Percentiles rank a stretch among this genome's conserved stretches.
Conservation (phyloP, 2,888 invertebrate genomes). For the Campaea margaritaria region DNA sequence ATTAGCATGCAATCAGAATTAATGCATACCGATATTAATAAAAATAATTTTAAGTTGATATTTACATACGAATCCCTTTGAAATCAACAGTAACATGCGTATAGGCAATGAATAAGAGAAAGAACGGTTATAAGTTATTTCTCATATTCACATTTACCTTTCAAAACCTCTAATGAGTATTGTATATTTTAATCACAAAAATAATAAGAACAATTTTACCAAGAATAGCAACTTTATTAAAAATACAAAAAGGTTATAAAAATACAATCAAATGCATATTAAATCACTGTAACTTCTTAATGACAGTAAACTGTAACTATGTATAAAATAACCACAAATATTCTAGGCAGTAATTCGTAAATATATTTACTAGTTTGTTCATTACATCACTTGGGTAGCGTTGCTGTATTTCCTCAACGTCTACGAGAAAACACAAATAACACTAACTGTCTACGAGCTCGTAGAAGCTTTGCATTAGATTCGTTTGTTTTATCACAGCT, state of each 20-base stretch:
- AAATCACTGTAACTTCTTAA: conserved; percentile 80
- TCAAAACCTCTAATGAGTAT: background rate
- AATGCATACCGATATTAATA: conserved; percentile 48
- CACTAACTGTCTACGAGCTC: background rate
- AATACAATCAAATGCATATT: conserved; percentile 83
- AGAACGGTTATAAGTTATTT: conserved; percentile 9
- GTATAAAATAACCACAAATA: conserved; percentile 57
- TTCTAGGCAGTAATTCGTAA: conserved; percentile 68
- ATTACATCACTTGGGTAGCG: conserved; percentile 47
- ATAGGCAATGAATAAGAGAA: conserved; percentile 39
- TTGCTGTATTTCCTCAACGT: conserved; percentile 2
- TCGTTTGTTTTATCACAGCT: conserved; percentile 25
- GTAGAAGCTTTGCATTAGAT: conserved; percentile 9
- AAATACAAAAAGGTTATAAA: conserved; percentile 84
- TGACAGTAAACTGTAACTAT: conserved; percentile 53
- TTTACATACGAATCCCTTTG: conserved; percentile 14
- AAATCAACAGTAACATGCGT: conserved; percentile 46
- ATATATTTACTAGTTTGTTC: conserved; percentile 57
- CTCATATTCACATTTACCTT: conserved; percentile 31
- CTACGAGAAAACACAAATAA: background rate
- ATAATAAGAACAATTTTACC: conserved; percentile 70
- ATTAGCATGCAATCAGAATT: conserved; percentile 66
- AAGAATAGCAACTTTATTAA: conserved; percentile 85
- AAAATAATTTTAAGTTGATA: conserved; percentile 29
- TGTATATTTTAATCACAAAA: no score